Base-by-base conservation (phyloP, 2,113 vertebrate genomes). In the Carlito syrichta region DNA sequence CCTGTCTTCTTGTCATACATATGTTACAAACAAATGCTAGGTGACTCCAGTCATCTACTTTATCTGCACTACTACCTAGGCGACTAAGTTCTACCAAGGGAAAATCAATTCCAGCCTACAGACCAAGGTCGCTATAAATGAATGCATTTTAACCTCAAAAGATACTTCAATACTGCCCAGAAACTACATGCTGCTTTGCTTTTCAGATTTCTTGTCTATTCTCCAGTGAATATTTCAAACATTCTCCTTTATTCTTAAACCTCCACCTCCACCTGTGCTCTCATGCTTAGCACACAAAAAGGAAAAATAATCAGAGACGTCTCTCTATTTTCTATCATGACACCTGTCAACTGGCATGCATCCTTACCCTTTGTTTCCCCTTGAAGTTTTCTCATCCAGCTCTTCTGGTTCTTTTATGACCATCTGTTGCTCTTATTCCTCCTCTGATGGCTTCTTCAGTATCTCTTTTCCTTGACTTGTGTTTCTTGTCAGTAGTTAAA, bases 341-440 rank as follows among this genome's bases (percentile, higher is more conserved):
- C 58, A 7, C 38, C 8, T 30, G 3, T 6, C 13, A 23, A 32
- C 13, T 6, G 2, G 5, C 8, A 56, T 8, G 7, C 14, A 3
- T 13, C 20, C 30, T 79, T 48, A 43, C 2, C 23, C 14, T 63
- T 50, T 38, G 4, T 79, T 62, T 76, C 8, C 20, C 35, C 38
- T 30, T 17, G 14, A 40, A 17, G 38, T 73, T 25, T 88, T 38
- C 52, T 82, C 35, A 71, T 19, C 11, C 12, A 52, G 54, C 20
- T 40, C 14, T 54, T 20, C 58, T 48, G 16, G 16, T 4, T 12
- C 13, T n/a, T 16, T 56, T 4, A 23, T 2, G 4, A 62, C n/a
- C 16, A 73, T 66, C 56, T 50, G 30, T 62, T 92, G 68, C 35
- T 32, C 11, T 6, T 63, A 45, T 25, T 71, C 38, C 8, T 83